Evolutionary conservation across 2,888 invertebrate genomes (phyloP), one percentile per base, ranked within the genome.

Genomic region (Trichacis sp.): DNA sequence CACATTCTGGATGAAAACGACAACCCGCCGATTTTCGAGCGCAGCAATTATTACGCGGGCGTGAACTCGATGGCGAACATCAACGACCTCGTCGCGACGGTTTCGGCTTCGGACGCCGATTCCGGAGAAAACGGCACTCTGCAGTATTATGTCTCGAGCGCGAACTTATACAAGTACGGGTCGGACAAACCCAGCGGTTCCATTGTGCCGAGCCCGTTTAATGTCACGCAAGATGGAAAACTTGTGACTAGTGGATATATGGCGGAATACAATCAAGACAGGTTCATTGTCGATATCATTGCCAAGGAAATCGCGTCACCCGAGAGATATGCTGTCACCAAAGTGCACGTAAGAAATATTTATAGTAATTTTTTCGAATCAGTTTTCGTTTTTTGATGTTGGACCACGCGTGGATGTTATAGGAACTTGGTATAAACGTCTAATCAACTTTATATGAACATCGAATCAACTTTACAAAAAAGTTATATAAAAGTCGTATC

Each of bases 251-350:
- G 94, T 0, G 89, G 91, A 24, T 92, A 92, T 75, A 92, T 96
- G 90, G 91, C 93, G 0, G 95, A 96, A 78, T 96, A 95, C 83
- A 93, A 93, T 78, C 94, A 95, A 75, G 94, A 95, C 78, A 87
- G 94, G 46, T 96, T 96, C 79, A 89, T 93, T 58, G 86, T 96
- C 51, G 93, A 94, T 76, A 89, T 96, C 43, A 89, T 94, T 8
- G 96, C 95, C 0, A 91, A 92, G 63, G 96, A 96, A 81, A 86
- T 89, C 1, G 92, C 93, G 1, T 88, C 90, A 11, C 95, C 96
- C 0, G 91, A 92, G 75, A 85, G 94, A 63, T 91, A 91, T 73
- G 92, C 93, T 1, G 89, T 88, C 49, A 88, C 94, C 0, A 90
- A 90, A 85, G 91, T 95, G 63, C 91, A 92, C 80, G 94, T 94